These are phyloP conservation scores for Clarias pachynema DNA, from an alignment of 2,797 vertebrate species.

Conservation along the genomic window DNA sequence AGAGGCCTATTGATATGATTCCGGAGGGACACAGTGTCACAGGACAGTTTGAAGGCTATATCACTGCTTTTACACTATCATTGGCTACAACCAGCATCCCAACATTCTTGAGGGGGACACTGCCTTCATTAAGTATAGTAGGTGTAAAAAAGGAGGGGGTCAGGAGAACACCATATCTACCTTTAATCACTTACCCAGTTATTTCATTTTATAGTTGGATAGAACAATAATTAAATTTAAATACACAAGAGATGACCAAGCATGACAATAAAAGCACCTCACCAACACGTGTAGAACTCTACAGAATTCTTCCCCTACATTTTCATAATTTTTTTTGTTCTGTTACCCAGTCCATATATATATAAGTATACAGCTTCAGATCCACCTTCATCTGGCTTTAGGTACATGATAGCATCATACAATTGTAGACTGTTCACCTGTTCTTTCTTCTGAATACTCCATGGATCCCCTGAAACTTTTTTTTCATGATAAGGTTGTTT, in stretches of 20 bases:
- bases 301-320: background rate
- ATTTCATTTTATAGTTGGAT: background rate
- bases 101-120: background rate
- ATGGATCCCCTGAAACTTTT: too few species aligned
- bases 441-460: background rate
- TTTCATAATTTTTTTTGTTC: background rate
- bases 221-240: background rate
- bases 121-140: conserved; percentile 1
- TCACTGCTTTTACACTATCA: background rate
- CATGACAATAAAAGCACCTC: background rate
- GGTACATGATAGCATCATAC: background rate
- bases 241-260: background rate
- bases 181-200: background rate
- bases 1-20: background rate
- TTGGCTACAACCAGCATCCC: background rate
- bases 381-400: background rate
- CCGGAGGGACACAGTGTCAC: background rate
- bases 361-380: background rate
- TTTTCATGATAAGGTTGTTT: background rate
- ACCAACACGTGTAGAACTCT: background rate
- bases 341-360: background rate
- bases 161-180: background rate
- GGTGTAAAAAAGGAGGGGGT: background rate
- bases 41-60: background rate
- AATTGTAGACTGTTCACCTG: background rate